A percentile compares a stretch with the other conserved stretches of the same genome.
These are phyloP conservation scores for Bettongia penicillata DNA, from an alignment of 2,113 vertebrate species.

Conservation along the genomic window DNA sequence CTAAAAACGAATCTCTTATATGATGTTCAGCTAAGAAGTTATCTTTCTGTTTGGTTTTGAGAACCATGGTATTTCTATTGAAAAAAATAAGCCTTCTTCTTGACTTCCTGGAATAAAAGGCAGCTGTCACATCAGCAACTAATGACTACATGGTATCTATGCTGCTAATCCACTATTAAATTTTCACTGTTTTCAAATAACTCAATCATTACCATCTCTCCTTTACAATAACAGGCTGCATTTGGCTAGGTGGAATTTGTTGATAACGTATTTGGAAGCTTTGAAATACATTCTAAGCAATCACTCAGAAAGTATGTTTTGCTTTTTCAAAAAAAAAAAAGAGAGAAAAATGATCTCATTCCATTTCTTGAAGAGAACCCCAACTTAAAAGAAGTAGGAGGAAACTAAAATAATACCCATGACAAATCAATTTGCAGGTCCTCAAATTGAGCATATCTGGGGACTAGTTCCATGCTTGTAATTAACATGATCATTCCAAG, in stretches of 20 bases:
- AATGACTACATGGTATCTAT: constrained; percentile 62
- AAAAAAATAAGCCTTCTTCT: constrained; percentile 72
- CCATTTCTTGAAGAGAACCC: constrained; percentile 14
- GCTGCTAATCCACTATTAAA: constrained; percentile 68
- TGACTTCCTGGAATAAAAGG: constrained; percentile 74
- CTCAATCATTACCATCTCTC: constrained; percentile 63
- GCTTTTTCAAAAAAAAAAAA: not conserved
- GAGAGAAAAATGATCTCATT: not conserved
- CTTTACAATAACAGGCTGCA: constrained; percentile 57
- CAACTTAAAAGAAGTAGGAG: constrained; percentile 2
- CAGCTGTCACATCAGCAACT: constrained; percentile 73
- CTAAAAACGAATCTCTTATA: constrained; percentile 60
- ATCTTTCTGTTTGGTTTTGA: constrained; percentile 61
- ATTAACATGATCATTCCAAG: not conserved
- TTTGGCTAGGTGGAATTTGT: constrained; percentile 55
- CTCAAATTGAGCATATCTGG: not conserved
- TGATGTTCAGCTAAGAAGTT: constrained; percentile 34
- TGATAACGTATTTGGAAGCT: constrained; percentile 57
- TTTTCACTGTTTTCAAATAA: constrained; percentile 73
- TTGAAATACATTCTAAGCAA: not conserved
- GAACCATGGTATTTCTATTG: constrained; percentile 55
- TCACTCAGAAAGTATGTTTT: constrained; percentile 36
- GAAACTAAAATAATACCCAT: constrained; percentile 34
- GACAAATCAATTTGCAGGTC: not conserved
- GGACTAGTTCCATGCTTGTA: not conserved